phyloP scores from a whole-genome alignment of 2,113 vertebrate species.

The Spea bombifrons region DNA sequence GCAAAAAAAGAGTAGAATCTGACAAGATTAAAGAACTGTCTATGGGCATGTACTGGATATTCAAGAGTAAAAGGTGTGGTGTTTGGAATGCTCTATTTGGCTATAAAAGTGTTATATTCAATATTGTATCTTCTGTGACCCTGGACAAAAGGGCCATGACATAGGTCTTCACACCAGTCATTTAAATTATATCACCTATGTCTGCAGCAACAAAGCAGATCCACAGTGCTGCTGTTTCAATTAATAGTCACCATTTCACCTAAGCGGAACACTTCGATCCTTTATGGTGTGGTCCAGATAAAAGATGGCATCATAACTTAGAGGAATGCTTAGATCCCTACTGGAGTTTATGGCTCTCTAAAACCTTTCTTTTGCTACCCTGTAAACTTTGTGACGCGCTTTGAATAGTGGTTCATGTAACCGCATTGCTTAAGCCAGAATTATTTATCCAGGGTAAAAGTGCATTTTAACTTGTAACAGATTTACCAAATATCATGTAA shows the following conservation, averaged over 20 bases:
- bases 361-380: conserved; percentile 14
- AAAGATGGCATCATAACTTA: conserved; percentile 36
- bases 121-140: too few species aligned
- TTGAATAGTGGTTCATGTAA: conserved; percentile 16
- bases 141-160: too few species aligned
- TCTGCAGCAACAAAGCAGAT: not conserved
- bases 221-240: not conserved
- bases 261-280: conserved; percentile 21
- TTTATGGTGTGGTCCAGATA: conserved; percentile 34
- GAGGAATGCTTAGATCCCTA: conserved; percentile 16
- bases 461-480: not conserved
- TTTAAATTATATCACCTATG: not conserved
- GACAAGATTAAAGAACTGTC: too few species aligned
- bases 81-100: too few species aligned
- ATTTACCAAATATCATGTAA: not conserved
- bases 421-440: not conserved
- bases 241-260: conserved; percentile 35
- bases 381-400: conserved; percentile 22
- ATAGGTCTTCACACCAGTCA: too few species aligned
- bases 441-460: not conserved
- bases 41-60: too few species aligned
- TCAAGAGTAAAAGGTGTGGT: too few species aligned
- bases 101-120: too few species aligned
- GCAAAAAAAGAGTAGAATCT: too few species aligned
- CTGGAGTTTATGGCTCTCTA: conserved; percentile 30